Evolutionary conservation across 2,113 vertebrate species (phyloP).

Genomic region (Turdus rufiventris): DNA sequence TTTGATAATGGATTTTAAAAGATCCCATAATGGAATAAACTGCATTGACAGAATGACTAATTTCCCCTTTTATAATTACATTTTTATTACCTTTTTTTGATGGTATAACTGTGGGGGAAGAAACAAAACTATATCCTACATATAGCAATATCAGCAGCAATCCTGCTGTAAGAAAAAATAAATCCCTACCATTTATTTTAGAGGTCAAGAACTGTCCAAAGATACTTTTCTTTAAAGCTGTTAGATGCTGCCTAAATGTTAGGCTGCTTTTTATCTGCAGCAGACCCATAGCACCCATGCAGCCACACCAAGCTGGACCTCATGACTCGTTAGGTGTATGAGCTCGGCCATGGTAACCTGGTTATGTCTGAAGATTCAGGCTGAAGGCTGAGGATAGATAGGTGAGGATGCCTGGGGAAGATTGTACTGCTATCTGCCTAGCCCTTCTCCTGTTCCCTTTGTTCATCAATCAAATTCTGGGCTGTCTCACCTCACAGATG

Average conservation of each 20-base stretch:
- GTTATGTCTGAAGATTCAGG: not conserved
- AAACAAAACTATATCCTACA: not conserved
- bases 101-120: not conserved
- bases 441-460: not conserved
- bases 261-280: not conserved
- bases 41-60: not conserved
- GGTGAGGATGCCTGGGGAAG: not conserved
- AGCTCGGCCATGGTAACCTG: not conserved
- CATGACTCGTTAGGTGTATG: accelerated
- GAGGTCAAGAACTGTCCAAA: not conserved
- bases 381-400: not conserved
- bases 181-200: not conserved
- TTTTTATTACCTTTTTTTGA: not conserved
- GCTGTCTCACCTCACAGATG: not conserved
- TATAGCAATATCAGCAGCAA: not conserved
- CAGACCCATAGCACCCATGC: not conserved
- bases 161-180: not conserved
- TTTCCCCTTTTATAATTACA: not conserved
- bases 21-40: not conserved
- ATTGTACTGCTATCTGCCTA: not conserved
- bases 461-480: not conserved
- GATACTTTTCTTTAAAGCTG: not conserved
- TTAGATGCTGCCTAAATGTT: not conserved
- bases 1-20: not conserved
- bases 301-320: not conserved